These are phyloP conservation scores for Thamnophis elegans DNA, from an alignment of 2,797 vertebrate genomes.

Conservation along the genomic window DNA sequence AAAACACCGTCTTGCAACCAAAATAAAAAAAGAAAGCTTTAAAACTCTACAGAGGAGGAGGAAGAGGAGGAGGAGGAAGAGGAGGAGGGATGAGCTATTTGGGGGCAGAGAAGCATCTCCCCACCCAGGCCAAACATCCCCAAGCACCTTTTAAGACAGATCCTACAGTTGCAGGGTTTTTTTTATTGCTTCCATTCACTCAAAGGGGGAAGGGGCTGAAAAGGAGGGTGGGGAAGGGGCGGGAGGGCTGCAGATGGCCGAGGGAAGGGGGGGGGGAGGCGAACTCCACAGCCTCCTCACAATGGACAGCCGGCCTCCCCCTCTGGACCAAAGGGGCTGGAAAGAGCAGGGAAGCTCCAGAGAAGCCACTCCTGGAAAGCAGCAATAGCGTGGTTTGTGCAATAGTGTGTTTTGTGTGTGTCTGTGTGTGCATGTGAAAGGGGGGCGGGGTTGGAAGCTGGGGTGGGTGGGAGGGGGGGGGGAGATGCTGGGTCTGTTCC, in stretches of 20 bases:
- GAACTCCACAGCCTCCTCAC: background rate
- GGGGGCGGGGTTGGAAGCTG: background rate
- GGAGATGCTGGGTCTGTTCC: background rate
- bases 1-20: no score
- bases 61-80: no score
- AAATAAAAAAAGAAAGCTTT: background rate
- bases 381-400: no score
- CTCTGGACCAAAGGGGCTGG: background rate
- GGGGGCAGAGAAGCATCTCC: background rate
- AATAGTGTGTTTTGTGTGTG: no score
- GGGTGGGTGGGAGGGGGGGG: background rate
- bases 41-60: background rate
- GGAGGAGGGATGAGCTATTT: background rate
- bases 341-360: background rate
- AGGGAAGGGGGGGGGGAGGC: background rate
- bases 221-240: background rate
- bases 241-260: background rate
- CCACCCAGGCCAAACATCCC: background rate
- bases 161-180: background rate
- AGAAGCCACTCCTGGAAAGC: background rate
- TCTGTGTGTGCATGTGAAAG: no score
- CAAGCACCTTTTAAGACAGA: background rate
- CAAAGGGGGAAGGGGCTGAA: background rate
- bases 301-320: background rate
- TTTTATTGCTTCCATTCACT: background rate